phyloP scores from a whole-genome alignment of 2,113 vertebrate genomes.

The Stegastes partitus region DNA sequence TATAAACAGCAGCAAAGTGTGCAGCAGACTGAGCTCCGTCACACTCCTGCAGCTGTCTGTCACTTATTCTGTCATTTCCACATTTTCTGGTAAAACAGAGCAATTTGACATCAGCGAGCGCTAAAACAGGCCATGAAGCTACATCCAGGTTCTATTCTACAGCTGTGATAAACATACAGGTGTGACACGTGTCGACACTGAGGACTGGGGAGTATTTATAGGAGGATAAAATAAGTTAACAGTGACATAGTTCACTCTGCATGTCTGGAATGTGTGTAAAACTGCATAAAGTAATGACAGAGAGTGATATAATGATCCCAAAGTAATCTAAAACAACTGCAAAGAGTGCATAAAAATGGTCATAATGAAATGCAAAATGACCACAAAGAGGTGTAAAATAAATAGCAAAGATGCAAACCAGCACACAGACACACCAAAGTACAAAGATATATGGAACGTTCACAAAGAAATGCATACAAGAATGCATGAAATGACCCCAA shows the following conservation, averaged over 20 bases:
- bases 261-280: background rate
- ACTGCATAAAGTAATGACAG: no score
- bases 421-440: no score
- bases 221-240: slow-evolving; percentile 14
- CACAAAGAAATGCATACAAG: no score
- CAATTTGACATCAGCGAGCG: background rate
- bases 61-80: slow-evolving; percentile 3
- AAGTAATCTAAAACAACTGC: no score
- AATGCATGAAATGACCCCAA: no score
- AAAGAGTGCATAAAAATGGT: no score
- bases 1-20: no score
- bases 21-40: background rate
- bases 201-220: slow-evolving; percentile 31
- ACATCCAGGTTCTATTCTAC: background rate
- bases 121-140: slow-evolving; percentile 18
- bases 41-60: background rate
- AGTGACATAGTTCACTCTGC: slow-evolving; percentile 28
- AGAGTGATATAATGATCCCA: no score
- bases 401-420: no score
- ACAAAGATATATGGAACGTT: no score
- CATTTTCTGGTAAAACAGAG: background rate
- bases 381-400: no score
- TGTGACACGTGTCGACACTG: slow-evolving; percentile 22
- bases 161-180: slow-evolving; percentile 15
- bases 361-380: no score